Evolutionary conservation across 2,888 invertebrate species (phyloP).

Genomic region (Pammene fasciana): DNA sequence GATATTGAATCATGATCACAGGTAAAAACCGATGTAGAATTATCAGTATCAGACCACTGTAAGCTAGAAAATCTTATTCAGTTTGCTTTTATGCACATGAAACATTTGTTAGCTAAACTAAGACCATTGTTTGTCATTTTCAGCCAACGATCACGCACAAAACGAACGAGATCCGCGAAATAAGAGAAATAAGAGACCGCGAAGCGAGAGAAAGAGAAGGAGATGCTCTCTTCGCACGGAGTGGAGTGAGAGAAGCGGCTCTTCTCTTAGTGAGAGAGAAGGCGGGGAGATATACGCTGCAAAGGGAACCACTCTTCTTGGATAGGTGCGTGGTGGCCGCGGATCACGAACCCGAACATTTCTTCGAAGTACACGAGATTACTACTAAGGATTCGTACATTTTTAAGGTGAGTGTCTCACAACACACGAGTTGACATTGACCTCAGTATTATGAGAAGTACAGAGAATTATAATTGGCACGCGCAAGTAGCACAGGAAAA

Average conservation of each 20-base stretch:
- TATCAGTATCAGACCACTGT: too few species aligned
- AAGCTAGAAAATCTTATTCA: too few species aligned
- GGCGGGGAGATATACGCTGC: constrained; percentile 92
- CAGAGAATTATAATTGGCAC: too few species aligned
- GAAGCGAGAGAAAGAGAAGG: constrained; percentile 76
- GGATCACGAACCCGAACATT: constrained; percentile 95
- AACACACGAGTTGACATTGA: not conserved
- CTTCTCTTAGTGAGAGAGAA: constrained; percentile 95
- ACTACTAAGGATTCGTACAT: constrained; percentile 96
- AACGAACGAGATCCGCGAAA: constrained; percentile 85
- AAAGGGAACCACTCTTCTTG: constrained; percentile 95
- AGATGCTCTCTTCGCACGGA: constrained; percentile 86
- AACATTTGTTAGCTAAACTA: too few species aligned
- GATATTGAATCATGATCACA: not conserved
- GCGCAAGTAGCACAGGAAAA: too few species aligned
- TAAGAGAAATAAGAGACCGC: constrained; percentile 72
- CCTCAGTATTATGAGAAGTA: too few species aligned
- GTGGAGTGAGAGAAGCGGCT: constrained; percentile 93
- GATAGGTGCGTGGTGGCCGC: constrained; percentile 96
- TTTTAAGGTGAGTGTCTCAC: constrained; percentile 88
- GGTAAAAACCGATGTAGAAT: too few species aligned
- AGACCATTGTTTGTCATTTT: constrained; percentile 43
- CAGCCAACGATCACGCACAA: constrained; percentile 89
- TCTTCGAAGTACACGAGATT: constrained; percentile 97
- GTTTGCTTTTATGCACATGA: too few species aligned